phyloP scores from a whole-genome alignment of 2,797 vertebrate genomes.

The Sebastes cheni region DNA sequence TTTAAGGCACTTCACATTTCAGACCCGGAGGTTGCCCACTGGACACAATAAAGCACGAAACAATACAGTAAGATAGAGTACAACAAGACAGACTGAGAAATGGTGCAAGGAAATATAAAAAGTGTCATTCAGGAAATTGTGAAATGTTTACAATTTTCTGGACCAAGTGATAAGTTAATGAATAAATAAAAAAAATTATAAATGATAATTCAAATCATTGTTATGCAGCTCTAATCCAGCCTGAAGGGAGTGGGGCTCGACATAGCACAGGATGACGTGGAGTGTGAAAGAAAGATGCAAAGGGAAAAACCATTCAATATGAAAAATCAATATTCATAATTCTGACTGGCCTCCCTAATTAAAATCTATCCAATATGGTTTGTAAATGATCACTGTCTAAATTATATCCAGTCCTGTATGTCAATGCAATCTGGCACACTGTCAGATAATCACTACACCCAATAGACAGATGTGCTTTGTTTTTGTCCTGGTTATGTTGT shows the following conservation, averaged over 20 bases:
- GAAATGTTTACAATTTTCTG: neutral
- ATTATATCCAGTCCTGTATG: neutral
- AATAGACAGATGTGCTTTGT: conserved; percentile 43
- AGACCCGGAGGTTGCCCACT: no score
- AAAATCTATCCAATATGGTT: neutral
- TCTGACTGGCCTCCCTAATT: conserved; percentile 2
- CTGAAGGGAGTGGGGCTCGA: neutral
- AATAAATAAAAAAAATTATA: neutral
- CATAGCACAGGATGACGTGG: neutral
- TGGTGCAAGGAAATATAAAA: neutral
- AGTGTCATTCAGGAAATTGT: neutral
- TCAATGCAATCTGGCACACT: conserved; percentile 1
- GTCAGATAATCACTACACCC: conserved; percentile 27
- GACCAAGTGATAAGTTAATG: neutral
- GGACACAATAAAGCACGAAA: neutral
- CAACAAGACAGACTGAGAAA: neutral
- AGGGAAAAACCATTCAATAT: neutral
- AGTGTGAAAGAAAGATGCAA: neutral
- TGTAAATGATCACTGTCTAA: conserved; percentile 4
- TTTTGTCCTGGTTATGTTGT: conserved; percentile 32
- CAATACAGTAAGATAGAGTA: neutral
- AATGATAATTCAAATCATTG: neutral
- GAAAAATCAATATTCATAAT: neutral
- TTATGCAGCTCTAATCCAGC: neutral
- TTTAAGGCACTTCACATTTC: no score